Percentiles rank a stretch among this genome's conserved stretches.
phyloP scores from a whole-genome alignment of 1,140 invertebrate genomes.

The Helicoverpa zea region DNA sequence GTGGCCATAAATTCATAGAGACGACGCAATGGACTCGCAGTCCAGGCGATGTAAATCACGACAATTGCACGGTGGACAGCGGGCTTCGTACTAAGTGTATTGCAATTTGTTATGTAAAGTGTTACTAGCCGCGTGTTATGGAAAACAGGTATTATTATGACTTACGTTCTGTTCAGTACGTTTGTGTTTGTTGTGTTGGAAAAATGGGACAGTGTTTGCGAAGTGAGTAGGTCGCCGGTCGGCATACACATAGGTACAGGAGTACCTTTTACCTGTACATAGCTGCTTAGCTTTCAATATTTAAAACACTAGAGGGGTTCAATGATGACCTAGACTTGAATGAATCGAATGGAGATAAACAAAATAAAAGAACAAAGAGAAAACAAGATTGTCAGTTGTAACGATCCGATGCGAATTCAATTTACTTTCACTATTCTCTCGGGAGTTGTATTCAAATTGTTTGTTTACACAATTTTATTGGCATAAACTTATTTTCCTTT shows the following conservation, averaged over 20 bases:
- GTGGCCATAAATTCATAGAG: conserved; percentile 20
- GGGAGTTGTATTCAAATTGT: conserved; percentile 55
- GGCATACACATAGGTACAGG: too few species aligned
- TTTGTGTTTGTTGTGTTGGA: neutral
- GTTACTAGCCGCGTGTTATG: conserved; percentile 45
- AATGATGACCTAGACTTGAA: conserved; percentile 37
- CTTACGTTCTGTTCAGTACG: conserved; percentile 39
- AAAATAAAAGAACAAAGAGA: conserved; percentile 33
- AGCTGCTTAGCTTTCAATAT: too few species aligned
- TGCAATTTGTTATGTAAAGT: conserved; percentile 51
- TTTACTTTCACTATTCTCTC: conserved; percentile 58
- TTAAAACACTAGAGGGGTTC: neutral
- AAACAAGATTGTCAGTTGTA: conserved; percentile 43
- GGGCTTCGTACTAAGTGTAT: conserved; percentile 35
- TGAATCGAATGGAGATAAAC: conserved; percentile 14
- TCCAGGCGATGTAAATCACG: conserved; percentile 70
- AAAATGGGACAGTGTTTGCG: neutral
- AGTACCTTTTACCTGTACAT: too few species aligned
- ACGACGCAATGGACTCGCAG: conserved; percentile 38
- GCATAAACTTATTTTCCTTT: conserved; percentile 44
- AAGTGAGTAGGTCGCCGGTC: too few species aligned
- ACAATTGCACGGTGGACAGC: conserved; percentile 51
- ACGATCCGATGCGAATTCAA: conserved; percentile 52
- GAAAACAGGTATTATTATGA: conserved; percentile 43
- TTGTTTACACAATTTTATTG: conserved; percentile 51